These are phyloP conservation scores for Rotaria magnacalcarata DNA, from an alignment of 2,888 invertebrate species.

Conservation along the genomic window DNA sequence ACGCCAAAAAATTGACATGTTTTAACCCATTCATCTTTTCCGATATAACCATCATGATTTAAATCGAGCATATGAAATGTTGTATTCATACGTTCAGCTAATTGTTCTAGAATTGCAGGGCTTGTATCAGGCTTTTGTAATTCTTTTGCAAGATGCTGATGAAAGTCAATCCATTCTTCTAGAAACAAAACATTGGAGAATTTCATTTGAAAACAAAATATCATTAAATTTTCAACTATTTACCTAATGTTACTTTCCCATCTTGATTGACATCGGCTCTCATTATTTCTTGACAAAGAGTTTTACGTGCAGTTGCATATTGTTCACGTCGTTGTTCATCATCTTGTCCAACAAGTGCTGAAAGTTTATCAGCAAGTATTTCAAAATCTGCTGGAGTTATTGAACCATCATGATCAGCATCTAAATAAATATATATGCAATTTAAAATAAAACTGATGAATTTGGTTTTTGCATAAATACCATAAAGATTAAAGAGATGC, in stretches of 20 bases:
- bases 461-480: background rate
- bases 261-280: slow-evolving; percentile 23
- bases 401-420: slow-evolving; percentile 3
- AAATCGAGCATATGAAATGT: slow-evolving; percentile 33
- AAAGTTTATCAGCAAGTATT: slow-evolving; percentile 8
- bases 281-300: slow-evolving; percentile 34
- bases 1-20: slow-evolving; percentile 35
- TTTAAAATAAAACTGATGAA: background rate
- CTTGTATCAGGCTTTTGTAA: slow-evolving; percentile 15
- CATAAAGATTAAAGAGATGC: slow-evolving; percentile 21
- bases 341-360: background rate
- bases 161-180: slow-evolving; percentile 36
- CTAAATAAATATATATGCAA: background rate
- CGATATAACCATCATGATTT: slow-evolving; percentile 27
- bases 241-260: slow-evolving; percentile 32
- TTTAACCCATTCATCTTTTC: slow-evolving; percentile 25
- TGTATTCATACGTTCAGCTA: background rate
- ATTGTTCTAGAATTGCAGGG: slow-evolving; percentile 11
- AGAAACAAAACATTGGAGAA: background rate
- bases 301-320: slow-evolving; percentile 20
- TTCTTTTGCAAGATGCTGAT: background rate
- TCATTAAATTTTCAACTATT: background rate
- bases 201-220: background rate
- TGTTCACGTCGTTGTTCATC: background rate
- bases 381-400: slow-evolving; percentile 22